Percentiles rank a stretch among this genome's conserved stretches.
Evolutionary conservation across 2,113 vertebrate genomes (phyloP).

Genomic region (Genyomyrus donnyi): DNA sequence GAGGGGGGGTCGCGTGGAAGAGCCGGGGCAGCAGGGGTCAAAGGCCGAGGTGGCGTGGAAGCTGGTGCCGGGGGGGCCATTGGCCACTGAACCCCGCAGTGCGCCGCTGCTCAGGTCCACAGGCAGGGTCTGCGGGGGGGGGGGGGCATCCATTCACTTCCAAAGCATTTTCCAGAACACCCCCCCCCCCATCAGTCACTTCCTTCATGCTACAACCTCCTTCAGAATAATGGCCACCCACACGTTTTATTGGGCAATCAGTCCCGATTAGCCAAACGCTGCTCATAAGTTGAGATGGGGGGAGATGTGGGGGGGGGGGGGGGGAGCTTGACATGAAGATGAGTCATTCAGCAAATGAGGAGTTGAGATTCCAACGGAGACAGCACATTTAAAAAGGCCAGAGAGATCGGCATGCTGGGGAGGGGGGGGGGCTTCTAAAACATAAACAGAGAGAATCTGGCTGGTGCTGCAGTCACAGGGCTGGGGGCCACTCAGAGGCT

Average conservation of each 20-base stretch:
- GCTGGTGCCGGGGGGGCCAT: conserved; percentile 61
- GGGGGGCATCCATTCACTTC: background rate
- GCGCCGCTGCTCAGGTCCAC: conserved; percentile 90
- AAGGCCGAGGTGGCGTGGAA: conserved; percentile 91
- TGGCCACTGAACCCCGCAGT: conserved; percentile 58
- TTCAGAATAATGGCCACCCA: background rate
- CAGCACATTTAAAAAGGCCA: background rate
- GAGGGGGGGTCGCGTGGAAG: conserved; percentile 76
- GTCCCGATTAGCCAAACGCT: too few species aligned
- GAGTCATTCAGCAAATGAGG: too few species aligned
- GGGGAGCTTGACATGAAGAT: too few species aligned
- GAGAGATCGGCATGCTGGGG: background rate
- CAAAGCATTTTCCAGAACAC: background rate
- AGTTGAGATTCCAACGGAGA: background rate
- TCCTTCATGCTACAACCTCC: background rate
- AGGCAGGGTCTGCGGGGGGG: conserved; percentile 80
- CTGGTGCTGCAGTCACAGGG: background rate
- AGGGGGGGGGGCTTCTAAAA: background rate
- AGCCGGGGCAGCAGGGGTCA: conserved; percentile 92
- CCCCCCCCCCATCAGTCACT: background rate
- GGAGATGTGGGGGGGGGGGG: too few species aligned
- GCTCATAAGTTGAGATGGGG: too few species aligned
- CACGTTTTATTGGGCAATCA: background rate
- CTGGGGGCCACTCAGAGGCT: too few species aligned
- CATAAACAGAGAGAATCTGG: background rate